Conservation (phyloP, 2,888 invertebrate genomes). For the Ormyrus thymus region DNA sequence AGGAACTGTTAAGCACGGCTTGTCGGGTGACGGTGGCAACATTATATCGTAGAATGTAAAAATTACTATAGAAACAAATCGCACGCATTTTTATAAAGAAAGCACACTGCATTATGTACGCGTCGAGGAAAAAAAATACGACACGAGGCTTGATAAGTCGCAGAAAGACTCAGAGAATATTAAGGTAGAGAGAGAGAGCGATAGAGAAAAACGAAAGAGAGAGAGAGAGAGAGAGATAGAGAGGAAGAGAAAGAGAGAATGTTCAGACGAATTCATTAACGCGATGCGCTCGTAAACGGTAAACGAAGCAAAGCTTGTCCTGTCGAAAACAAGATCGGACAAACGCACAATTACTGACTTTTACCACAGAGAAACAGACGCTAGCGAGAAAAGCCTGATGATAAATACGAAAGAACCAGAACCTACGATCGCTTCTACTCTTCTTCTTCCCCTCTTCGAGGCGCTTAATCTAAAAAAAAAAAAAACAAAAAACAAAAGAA, state of each 20-base stretch:
- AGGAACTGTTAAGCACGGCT: conserved; percentile 68
- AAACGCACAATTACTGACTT: conserved; percentile 39
- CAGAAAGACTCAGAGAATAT: conserved; percentile 57
- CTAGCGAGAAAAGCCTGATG: conserved; percentile 59
- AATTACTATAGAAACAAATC: conserved; percentile 21
- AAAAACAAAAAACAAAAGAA: conserved; percentile 35
- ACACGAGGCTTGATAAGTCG: conserved; percentile 36
- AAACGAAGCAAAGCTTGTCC: conserved; percentile 49
- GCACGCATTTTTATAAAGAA: conserved; percentile 40
- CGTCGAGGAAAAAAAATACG: conserved; percentile 18
- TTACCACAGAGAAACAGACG: conserved; percentile 57
- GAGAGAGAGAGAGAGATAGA: conserved; percentile 54
- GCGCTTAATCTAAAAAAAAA: conserved; percentile 38
- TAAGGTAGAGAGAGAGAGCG: conserved; percentile 22
- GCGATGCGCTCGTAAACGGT: conserved; percentile 7
- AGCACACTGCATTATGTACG: conserved; percentile 41
- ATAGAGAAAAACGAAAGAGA: conserved; percentile 28
- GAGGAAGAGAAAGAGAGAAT: conserved; percentile 54
- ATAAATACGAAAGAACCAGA: conserved; percentile 48
- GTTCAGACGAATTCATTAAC: conserved; percentile 12
- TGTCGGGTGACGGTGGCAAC: conserved; percentile 70
- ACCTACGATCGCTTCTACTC: conserved; percentile 50
- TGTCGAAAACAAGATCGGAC: conserved; percentile 58
- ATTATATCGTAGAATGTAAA: conserved; percentile 55
- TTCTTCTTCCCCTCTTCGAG: conserved; percentile 55